Conservation (phyloP, 1,140 invertebrate species). For the Philotrypesis tridentata region DNA sequence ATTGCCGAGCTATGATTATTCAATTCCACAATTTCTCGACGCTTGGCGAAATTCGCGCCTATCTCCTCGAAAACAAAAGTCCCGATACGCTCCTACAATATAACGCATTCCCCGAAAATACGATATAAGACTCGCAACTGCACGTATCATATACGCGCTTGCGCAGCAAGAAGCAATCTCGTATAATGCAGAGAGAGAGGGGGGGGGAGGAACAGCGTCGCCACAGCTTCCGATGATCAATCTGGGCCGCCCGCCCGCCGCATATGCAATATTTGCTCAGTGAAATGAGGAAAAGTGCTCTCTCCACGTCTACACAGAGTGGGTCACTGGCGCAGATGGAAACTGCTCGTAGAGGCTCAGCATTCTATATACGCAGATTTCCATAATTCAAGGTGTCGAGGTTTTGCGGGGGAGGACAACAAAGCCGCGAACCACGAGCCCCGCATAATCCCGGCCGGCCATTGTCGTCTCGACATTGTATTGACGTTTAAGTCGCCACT, state of each 20-base stretch:
- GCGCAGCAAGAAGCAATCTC: neutral
- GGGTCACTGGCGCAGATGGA: slow-evolving; percentile 2
- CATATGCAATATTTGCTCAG: slow-evolving; percentile 30
- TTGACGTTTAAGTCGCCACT: slow-evolving; percentile 36
- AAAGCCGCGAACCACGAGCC: slow-evolving; percentile 7
- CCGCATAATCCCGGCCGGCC: slow-evolving; percentile 35
- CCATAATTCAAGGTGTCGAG: slow-evolving; percentile 43
- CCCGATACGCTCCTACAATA: no score
- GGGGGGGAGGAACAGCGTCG: neutral
- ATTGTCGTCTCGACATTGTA: slow-evolving; percentile 39
- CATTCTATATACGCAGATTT: neutral
- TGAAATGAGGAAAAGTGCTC: slow-evolving; percentile 39
- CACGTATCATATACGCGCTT: neutral
- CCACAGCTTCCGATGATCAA: neutral
- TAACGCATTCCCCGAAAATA: no score
- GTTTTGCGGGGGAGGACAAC: slow-evolving; percentile 31
- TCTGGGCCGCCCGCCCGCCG: neutral
- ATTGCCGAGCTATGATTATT: neutral
- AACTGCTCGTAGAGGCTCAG: neutral
- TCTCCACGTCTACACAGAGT: no score
- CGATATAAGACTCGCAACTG: no score
- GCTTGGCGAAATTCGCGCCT: neutral
- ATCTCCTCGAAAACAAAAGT: neutral
- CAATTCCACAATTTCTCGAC: neutral
- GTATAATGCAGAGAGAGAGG: neutral